Percentiles rank a stretch among this genome's conserved stretches.
Evolutionary conservation across 2,113 vertebrate genomes (phyloP).

Genomic region (Lynx canadensis): DNA sequence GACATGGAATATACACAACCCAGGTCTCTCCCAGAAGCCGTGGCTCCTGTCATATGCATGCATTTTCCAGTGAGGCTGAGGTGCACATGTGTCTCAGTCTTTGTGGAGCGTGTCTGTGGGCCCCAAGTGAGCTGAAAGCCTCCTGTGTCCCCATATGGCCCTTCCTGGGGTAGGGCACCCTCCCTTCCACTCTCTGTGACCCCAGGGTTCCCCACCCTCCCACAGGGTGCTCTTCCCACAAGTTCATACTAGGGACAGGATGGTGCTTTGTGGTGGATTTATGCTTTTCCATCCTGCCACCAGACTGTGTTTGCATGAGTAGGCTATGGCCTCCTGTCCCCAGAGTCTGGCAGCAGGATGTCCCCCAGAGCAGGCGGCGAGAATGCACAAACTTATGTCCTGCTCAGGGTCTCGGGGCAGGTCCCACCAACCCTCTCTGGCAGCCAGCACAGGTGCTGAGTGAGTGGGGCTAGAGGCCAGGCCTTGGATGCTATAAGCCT

Average conservation of each 20-base stretch:
- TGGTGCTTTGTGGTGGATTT: too few relatives aligned
- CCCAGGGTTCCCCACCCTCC: neutral
- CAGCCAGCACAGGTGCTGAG: neutral
- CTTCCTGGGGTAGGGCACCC: neutral
- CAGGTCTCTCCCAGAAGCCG: neutral
- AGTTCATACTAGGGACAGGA: neutral
- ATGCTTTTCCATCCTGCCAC: neutral
- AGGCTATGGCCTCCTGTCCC: neutral
- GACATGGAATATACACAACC: rapidly evolving
- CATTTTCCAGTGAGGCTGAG: neutral
- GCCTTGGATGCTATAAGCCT: neutral
- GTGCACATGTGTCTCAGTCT: neutral
- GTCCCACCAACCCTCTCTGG: neutral
- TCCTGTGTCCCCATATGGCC: neutral
- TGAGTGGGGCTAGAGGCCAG: neutral
- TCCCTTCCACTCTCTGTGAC: neutral
- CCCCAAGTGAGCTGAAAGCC: neutral
- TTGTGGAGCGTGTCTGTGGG: neutral
- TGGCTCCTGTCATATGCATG: neutral
- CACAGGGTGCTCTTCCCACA: neutral
- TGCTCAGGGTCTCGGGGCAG: neutral
- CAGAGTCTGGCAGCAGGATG: neutral
- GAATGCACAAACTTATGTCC: rapidly evolving
- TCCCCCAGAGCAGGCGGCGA: neutral
- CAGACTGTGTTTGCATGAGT: neutral